A percentile compares a stretch with the other conserved stretches of the same genome.
Conservation (phyloP, 2,888 invertebrate species). For the Drosophila falleni region DNA sequence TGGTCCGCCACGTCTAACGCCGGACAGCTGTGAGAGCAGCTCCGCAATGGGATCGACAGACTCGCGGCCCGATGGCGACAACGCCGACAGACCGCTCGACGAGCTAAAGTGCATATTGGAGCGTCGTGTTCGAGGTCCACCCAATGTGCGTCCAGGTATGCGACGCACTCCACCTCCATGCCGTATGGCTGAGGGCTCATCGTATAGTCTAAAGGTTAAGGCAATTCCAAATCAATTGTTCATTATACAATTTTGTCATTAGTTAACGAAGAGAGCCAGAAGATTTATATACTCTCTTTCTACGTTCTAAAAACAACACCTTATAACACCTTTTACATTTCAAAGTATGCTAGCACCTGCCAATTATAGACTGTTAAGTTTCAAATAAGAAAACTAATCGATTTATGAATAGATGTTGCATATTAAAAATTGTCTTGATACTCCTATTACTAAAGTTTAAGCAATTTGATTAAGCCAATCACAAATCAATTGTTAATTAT, state of each 20-base stretch:
- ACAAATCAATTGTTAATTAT: conserved; percentile 7
- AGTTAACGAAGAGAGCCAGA: conserved; percentile 9
- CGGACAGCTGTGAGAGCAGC: conserved; percentile 96
- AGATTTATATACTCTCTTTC: background rate
- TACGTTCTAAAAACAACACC: background rate
- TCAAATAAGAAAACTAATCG: conserved; percentile 1
- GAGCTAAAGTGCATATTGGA: conserved; percentile 98
- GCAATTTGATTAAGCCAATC: conserved; percentile 84
- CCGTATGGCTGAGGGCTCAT: conserved; percentile 94
- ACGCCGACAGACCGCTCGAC: conserved; percentile 92
- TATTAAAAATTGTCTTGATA: background rate
- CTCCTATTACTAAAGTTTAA: background rate
- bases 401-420: conserved; percentile 6
- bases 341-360: background rate
- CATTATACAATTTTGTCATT: background rate
- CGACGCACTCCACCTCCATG: conserved; percentile 90
- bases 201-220: conserved; percentile 88
- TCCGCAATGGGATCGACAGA: conserved; percentile 98
- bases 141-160: conserved; percentile 92
- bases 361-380: conserved; percentile 4
- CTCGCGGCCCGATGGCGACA: conserved; percentile 95
- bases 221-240: conserved; percentile 64
- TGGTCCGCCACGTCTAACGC: conserved; percentile 90
- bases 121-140: conserved; percentile 91
- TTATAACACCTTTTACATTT: background rate